Percentiles rank a stretch among this genome's conserved stretches.
These are phyloP conservation scores for Sakesphorus luctuosus DNA, from an alignment of 2,113 vertebrate genomes.

Conservation along the genomic window DNA sequence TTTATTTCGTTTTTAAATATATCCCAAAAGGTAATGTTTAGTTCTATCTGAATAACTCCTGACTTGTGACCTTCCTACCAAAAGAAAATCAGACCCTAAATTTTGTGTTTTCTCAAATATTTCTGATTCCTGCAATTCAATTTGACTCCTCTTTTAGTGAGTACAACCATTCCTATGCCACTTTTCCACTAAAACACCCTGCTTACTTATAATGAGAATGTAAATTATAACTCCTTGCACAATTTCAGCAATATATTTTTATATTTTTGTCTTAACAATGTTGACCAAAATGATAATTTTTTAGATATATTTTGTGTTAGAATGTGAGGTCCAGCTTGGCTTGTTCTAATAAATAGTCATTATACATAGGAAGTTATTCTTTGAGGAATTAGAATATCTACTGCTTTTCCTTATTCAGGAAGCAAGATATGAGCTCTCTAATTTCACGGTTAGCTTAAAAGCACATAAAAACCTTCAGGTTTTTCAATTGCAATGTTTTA, in stretches of 20 bases:
- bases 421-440: neutral
- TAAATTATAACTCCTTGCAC: neutral
- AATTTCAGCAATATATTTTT: neutral
- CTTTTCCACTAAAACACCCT: neutral
- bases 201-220: neutral
- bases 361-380: slow-evolving; percentile 11
- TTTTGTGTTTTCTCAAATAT: neutral
- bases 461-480: neutral
- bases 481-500: neutral
- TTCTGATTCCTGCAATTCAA: neutral
- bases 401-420: slow-evolving; percentile 8
- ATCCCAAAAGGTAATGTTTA: neutral
- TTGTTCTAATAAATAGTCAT: slow-evolving; percentile 23
- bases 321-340: neutral
- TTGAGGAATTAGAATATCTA: neutral
- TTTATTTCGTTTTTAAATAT: neutral
- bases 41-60: neutral
- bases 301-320: neutral
- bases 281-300: neutral
- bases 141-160: neutral
- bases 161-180: neutral
- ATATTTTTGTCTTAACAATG: neutral
- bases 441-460: slow-evolving; percentile 30
- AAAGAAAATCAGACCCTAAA: neutral
- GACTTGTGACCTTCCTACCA: neutral